Percentiles rank a stretch among this genome's conserved stretches.
These are phyloP conservation scores for Lanistes nyassanus DNA, from an alignment of 1,140 invertebrate genomes.

Conservation along the genomic window DNA sequence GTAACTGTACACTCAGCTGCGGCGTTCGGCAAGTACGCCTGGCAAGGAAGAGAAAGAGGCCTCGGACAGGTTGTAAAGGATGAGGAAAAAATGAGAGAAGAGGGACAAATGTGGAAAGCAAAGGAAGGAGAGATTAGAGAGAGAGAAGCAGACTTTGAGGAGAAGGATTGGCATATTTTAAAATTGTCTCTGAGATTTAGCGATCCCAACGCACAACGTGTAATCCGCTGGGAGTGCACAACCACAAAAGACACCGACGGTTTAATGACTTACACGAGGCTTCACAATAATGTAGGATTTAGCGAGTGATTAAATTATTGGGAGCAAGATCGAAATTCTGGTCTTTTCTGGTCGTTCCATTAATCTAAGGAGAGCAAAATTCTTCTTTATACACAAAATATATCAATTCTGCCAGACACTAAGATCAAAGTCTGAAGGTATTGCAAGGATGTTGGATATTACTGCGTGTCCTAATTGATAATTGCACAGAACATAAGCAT, in stretches of 20 bases:
- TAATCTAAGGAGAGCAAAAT: no score
- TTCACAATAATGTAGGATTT: neutral
- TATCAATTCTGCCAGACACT: no score
- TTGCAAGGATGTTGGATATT: no score
- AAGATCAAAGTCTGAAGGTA: no score
- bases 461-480: no score
- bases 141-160: neutral
- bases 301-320: neutral
- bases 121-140: neutral
- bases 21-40: no score
- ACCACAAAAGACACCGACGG: neutral
- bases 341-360: no score
- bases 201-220: neutral
- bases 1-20: no score
- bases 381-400: no score
- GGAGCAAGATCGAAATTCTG: no score
- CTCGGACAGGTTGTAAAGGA: neutral
- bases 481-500: no score
- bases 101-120: neutral
- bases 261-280: neutral
- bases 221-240: neutral
- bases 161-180: neutral
- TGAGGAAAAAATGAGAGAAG: neutral
- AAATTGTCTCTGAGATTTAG: neutral
- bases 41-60: neutral